Evolutionary conservation across 1,140 invertebrate genomes (phyloP), one percentile per base, ranked within the genome.

Genomic region (Panagrolaimus sp.): DNA sequence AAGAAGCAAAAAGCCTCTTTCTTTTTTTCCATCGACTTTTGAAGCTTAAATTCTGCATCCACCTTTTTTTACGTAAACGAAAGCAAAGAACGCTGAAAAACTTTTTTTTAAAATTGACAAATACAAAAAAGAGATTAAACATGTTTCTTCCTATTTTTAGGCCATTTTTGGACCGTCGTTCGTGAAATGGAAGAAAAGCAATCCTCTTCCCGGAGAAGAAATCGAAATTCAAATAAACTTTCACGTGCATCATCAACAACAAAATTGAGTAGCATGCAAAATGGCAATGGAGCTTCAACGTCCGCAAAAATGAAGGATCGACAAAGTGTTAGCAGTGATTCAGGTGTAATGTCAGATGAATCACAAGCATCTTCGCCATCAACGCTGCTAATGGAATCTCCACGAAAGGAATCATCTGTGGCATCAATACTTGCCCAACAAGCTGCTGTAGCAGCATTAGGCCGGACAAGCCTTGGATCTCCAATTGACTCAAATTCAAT

Each of bases 121-220:
- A n/a, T 38, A 7, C 31, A n/a, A 16, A 57, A 16, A 57, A 25
- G 51, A 16, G 3, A 20, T 57, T 57, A 20, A 20, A 57, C 20
- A 16, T 57, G n/a, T n/a, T n/a, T n/a, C 20, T 57, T 57, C 44
- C 11, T 44, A 9, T 65, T 69, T 78, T 63, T 53, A 78, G 77
- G 78, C 64, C 78, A 80, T 53, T 80, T 78, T 70, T 80, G 78
- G 78, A 80, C 78, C 4, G 78, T 80, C 7, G 77, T 81, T 42
- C 70, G 68, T 23, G 81, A 82, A 13, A 63, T 68, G 44, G 73
- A 76, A 48, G 78, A 80, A 45, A 80, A 82, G 46, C 75, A 73
- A 20, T 67, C 72, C 4, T 64, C 80, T 3, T 65, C 70, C 13
- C 38, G 78, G 61, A 67, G 78, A 62, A 65, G 78, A 61, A 74